A percentile compares a stretch with the other conserved stretches of the same genome.
Conservation (phyloP, 2,797 vertebrate species). For the Schizothorax lantsangensis region DNA sequence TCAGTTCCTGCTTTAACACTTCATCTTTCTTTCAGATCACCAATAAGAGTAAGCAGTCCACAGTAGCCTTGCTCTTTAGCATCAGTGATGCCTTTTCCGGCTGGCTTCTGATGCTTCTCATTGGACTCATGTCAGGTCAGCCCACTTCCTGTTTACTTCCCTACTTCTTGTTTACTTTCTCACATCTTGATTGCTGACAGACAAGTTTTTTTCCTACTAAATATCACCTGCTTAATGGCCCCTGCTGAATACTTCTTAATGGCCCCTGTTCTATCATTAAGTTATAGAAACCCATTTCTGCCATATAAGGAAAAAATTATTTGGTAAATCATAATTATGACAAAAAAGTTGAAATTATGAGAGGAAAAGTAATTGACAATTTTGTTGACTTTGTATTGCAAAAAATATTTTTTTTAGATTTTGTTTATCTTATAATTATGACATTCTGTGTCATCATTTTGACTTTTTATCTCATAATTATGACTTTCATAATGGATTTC, state of each 20-base stretch:
- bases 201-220: not conserved
- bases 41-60: constrained; percentile 90
- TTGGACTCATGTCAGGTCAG: constrained; percentile 93
- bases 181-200: not conserved
- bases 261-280: not conserved
- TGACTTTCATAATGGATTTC: not conserved
- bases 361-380: not conserved
- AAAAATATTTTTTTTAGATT: not conserved
- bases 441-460: not conserved
- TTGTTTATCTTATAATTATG: not conserved
- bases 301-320: not conserved
- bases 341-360: not conserved
- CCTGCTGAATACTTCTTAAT: not conserved
- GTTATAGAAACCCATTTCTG: not conserved
- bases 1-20: not conserved
- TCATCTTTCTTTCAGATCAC: constrained; percentile 81
- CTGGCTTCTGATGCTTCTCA: constrained; percentile 95
- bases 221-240: not conserved
- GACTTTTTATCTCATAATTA: not conserved
- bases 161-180: not conserved
- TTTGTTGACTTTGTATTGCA: not conserved
- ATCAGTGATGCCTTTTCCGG: constrained; percentile 94
- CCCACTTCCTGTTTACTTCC: constrained; percentile 24
- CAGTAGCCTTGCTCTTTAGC: constrained; percentile 85
- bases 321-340: not conserved